Base-by-base conservation (phyloP, 2,888 invertebrate species). In the Acanthopleura granulata region DNA sequence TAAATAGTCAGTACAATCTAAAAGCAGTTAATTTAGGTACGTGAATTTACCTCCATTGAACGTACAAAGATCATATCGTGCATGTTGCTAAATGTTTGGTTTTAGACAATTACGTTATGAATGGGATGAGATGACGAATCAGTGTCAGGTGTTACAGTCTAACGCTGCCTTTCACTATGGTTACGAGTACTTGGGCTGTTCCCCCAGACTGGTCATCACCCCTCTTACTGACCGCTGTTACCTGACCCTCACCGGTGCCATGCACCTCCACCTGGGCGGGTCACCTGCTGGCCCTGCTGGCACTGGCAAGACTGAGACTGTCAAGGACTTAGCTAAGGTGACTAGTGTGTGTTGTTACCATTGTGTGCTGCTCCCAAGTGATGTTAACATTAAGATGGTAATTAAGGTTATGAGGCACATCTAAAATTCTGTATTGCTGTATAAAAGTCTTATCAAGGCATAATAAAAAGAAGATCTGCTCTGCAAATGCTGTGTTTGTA, bases 111-210 rank as follows among this genome's bases (percentile, higher is more conserved):
- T 90, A 62, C 82, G 90, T 25, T 90, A 90, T 77, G 89, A 90
- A 74, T 90, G 90, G 90, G 89, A 89, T 75, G 90, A 90, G 75
- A 84, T 85, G 30, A 86, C 84, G 71, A 89, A 90, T 78, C 86
- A 89, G 78, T 90, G 90, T 78, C 84, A 85, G 76, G 89, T 90
- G 50, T 80, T 87, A 72, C 90, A 90, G 84, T 88, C 87, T 49
- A 89, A 90, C 76, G 89, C 90, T 14, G 78, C 80, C 16, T 90
- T 90, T 80, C 84, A 82, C 72, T 90, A 90, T 79, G 90, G 90
- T 29, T 90, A 90, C 75, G 90, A 90, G 80, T 90, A 90, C 83
- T 85, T 90, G 66, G 90, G 90, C 22, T 89, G 89, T 76, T 90
- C 90, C n/a, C 86, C 88, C 16, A 82, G 90, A 22, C 84, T 90